Evolutionary conservation across 2,888 invertebrate species (phyloP), one percentile per base, ranked within the genome.

Genomic region (Noctua comes): DNA sequence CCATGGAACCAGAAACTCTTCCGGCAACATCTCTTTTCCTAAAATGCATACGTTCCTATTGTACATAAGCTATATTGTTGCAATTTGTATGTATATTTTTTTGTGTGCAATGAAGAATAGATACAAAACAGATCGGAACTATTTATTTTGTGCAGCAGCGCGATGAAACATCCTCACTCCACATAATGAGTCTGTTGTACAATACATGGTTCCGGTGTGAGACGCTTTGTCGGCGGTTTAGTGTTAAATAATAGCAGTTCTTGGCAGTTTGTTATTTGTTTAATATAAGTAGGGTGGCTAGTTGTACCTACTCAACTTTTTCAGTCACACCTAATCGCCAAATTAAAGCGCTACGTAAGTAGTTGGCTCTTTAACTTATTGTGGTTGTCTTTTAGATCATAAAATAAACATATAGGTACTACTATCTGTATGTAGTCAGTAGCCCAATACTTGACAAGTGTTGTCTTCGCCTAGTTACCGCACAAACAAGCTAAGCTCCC

Each of bases 171-270:
- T 71, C 31, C 27, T 16, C 8, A 59, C 36, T 59, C 5, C 31
- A 31, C n/a, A 66, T 65, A 51, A 65, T 62, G 40, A 64, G 27
- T 46, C 36, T 46, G 76, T 77, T 74, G 82, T 74, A 82, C 82
- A 72, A 78, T 69, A 54, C 43, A 11, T 48, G 24, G 74, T 78
- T 82, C 78, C 78, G 82, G 74, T 65, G 24, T 21, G 31, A 5
- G 65, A 16, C 11, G 16, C 68, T 74, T 59, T 74, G 77, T 82
- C 82, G 77, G 59, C 43, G 62, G 54, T 16, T 65, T 65, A 59
- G 74, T 73, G 74, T 74, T 76, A 46, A 62, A 66, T 27, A 77
- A 72, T 76, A 77, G 18, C 16, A 57, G 31, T 31, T 66, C 18
- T n/a, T 18, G 24, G 3, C 16, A 59, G 16, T n/a, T 57, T 18